Evolutionary conservation across 2,797 vertebrate genomes (phyloP), one percentile per base, ranked within the genome.

Genomic region (Gymnocypris eckloni): DNA sequence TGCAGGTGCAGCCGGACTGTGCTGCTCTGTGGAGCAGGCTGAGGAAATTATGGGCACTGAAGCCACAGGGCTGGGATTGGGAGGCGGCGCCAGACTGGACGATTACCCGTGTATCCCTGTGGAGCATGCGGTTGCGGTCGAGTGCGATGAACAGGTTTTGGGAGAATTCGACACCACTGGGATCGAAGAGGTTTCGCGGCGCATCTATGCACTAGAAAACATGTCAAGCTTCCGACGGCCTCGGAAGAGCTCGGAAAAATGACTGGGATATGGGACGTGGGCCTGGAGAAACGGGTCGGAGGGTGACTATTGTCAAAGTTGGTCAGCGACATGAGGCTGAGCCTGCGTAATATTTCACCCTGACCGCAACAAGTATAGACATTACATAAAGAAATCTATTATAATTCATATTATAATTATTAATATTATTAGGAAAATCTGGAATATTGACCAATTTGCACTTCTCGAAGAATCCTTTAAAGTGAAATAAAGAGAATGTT

Each of bases 21-120:
- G 93, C 92, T 99, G 97, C 83, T 93, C 98, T 0, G 98, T 99
- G 90, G 98, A 99, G 90, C 97, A 96, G 70, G 98, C 98, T 0
- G 98, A 99, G 92, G 98, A 99, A 92, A 97, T 99, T 89, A 97
- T 99, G 88, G 98, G 98, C 67, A 96, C 96, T 48, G 98, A 99
- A 88, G 98, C 98, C 0, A 97, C 95, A 0, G 95, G 96, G 91
- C 52, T 70, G 61, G 90, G 92, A 2, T 4, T 93, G 20, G 37
- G 94, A 0, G 95, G 94, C 0, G 95, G 96, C n/a, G 96, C 96
- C 54, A 92, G 87, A 79, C 91, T 98, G 0, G 97, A 96, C 64
- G 97, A 96, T 25, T 98, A 98, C 85, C 95, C 92, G 86, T 97
- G 96, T 92, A 98, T 99, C 93, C 98, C 98, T 0, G 97, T 99